Base-by-base conservation (phyloP, 2,888 invertebrate species). In the Pyrrhia umbra region DNA sequence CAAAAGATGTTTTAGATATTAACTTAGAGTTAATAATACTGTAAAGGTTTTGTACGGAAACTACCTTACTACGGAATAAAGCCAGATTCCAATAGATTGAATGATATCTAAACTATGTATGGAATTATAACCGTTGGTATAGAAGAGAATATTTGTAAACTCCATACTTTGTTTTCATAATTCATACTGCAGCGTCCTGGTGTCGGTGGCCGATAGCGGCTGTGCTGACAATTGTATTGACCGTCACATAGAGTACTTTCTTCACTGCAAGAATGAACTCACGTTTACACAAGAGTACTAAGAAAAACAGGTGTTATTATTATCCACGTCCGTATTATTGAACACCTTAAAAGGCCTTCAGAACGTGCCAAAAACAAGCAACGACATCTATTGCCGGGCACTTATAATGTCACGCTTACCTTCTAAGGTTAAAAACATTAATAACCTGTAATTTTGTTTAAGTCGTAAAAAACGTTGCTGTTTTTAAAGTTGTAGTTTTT, bases 161-260 rank as follows among this genome's bases (percentile, higher is more conserved):
- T 77, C 56, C 21, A 52, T 60, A 64, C 57, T 42, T 70, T 77
- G 78, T 75, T 77, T 77, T 77, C 78, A 77, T 77, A 77, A 74
- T 68, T 64, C 63, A 55, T 51, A 34, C 39, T 54, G 62, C 52
- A 39, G 61, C 61, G 59, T 59, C 64, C 64, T 54, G 66, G 62
- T 67, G 77, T 77, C 78, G 62, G 61, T 70, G 69, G 61, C 74
- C 67, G 70, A 77, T 77, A 70, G 61, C 39, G 13, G 40, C 47
- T 30, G 25, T 16, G 50, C 63, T 56, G 61, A 64, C 66, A 69
- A 77, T 77, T 63, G 70, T 74, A 70, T 79, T 74, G 68, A 64
- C 61, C 51, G 25, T 34, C 59, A 23, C 54, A 54, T 57, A 60
- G 43, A 57, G 56, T 58, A 77, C 58, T 64, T 64, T 67, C 63